phyloP scores from a whole-genome alignment of 2,113 vertebrate genomes.

The Hypomesus transpacificus region DNA sequence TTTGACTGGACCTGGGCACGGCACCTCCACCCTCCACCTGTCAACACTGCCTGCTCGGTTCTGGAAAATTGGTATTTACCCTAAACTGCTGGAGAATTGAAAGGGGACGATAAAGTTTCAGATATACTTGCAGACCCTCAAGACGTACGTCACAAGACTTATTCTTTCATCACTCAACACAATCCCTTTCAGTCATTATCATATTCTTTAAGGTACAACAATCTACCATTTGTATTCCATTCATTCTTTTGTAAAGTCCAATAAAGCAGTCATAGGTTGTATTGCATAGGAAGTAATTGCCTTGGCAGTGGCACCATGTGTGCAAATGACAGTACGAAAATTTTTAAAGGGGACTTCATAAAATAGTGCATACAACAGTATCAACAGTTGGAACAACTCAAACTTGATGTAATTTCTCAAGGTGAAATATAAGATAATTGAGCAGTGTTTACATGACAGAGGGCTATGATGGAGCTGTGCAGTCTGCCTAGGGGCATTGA shows the following conservation, averaged over 20 bases:
- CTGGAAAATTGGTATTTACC: neutral
- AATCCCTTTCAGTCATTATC: neutral
- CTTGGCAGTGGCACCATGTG: slow-evolving; percentile 11
- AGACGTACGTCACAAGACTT: no score
- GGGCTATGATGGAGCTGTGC: slow-evolving; percentile 47
- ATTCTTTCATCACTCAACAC: no score
- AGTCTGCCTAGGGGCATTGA: slow-evolving; percentile 42
- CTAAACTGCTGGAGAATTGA: no score
- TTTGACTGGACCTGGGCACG: neutral
- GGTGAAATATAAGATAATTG: slow-evolving; percentile 32
- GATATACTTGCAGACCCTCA: no score
- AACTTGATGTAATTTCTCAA: slow-evolving; percentile 26
- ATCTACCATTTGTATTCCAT: neutral
- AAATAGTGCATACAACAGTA: neutral
- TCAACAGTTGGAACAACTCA: neutral
- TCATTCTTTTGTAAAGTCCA: neutral
- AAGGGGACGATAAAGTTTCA: no score
- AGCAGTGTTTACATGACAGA: slow-evolving; percentile 43
- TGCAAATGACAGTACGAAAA: neutral
- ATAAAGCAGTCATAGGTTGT: neutral
- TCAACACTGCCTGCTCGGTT: slow-evolving; percentile 22
- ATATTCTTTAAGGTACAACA: neutral
- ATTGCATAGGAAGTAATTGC: no score
- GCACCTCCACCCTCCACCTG: neutral
- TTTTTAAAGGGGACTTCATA: neutral